Percentiles rank a stretch among this genome's conserved stretches.
Conservation (phyloP, 1,140 invertebrate species). For the Aricia agestis region DNA sequence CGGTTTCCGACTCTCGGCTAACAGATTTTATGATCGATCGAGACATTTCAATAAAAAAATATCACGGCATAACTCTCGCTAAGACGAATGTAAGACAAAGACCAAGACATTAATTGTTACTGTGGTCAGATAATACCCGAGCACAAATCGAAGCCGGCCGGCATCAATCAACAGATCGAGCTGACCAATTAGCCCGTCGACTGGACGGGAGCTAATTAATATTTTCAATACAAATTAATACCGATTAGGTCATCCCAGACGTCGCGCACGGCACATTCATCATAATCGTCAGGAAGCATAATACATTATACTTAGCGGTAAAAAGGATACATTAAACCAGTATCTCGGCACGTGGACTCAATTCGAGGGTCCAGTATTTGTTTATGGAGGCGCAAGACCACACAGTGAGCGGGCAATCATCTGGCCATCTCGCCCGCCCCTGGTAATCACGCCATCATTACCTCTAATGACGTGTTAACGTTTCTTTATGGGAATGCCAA, state of each 20-base stretch:
- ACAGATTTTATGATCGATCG: background rate
- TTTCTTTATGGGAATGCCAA: conserved; percentile 75
- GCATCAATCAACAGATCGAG: background rate
- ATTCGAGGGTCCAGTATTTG: conserved; percentile 50
- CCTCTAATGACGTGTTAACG: conserved; percentile 75
- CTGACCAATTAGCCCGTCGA: background rate
- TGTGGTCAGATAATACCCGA: background rate
- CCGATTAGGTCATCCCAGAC: conserved; percentile 6
- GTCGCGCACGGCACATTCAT: conserved; percentile 3
- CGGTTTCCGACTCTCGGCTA: background rate
- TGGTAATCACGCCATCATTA: conserved; percentile 74
- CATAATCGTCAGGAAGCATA: conserved; percentile 9
- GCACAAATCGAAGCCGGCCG: background rate
- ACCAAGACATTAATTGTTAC: background rate
- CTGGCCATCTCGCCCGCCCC: conserved; percentile 55
- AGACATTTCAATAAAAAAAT: background rate
- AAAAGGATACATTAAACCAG: conserved; percentile 26
- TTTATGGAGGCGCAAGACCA: conserved; percentile 68
- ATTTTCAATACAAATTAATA: conserved; percentile 2
- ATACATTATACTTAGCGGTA: conserved; percentile 15
- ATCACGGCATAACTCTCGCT: background rate
- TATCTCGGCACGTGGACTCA: conserved; percentile 49
- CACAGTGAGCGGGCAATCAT: conserved; percentile 68
- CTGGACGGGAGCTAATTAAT: background rate
- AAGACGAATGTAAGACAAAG: background rate